A percentile compares a stretch with the other conserved stretches of the same genome.
These are phyloP conservation scores for Tragelaphus strepsiceros DNA, from an alignment of 2,113 vertebrate species.

Conservation along the genomic window DNA sequence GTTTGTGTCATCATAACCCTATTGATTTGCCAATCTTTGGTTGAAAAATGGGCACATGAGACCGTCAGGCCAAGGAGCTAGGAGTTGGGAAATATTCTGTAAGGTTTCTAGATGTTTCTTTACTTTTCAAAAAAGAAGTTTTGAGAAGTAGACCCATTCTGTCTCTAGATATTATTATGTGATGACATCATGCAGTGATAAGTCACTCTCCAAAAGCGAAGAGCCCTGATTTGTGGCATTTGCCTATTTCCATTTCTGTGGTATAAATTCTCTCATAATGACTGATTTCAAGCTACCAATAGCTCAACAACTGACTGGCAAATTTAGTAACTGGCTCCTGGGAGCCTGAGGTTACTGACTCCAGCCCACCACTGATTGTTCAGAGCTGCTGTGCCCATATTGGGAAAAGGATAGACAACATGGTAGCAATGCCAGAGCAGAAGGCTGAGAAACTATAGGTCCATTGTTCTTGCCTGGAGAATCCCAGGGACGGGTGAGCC, in stretches of 20 bases:
- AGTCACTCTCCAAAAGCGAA: background rate
- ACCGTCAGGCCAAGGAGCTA: background rate
- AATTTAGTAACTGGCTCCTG: background rate
- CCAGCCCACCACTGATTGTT: accelerated
- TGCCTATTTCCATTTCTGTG: background rate
- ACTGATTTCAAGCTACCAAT: background rate
- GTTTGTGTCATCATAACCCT: too few relatives aligned
- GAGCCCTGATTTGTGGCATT: background rate
- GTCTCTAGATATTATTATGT: background rate
- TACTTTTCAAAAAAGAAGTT: background rate
- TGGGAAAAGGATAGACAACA: background rate
- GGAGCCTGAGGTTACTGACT: background rate
- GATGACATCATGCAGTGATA: background rate
- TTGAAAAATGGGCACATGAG: background rate
- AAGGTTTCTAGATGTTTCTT: background rate
- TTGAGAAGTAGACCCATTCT: background rate
- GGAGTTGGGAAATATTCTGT: background rate
- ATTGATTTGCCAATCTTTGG: background rate
- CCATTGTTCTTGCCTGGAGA: background rate
- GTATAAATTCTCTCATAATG: background rate
- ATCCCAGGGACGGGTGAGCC: too few relatives aligned
- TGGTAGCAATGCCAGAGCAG: background rate
- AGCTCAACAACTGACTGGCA: background rate
- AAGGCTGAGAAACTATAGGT: background rate
- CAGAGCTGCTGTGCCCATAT: background rate